Conservation (phyloP, 2,797 vertebrate genomes). For the Phoxinus dragarum region DNA sequence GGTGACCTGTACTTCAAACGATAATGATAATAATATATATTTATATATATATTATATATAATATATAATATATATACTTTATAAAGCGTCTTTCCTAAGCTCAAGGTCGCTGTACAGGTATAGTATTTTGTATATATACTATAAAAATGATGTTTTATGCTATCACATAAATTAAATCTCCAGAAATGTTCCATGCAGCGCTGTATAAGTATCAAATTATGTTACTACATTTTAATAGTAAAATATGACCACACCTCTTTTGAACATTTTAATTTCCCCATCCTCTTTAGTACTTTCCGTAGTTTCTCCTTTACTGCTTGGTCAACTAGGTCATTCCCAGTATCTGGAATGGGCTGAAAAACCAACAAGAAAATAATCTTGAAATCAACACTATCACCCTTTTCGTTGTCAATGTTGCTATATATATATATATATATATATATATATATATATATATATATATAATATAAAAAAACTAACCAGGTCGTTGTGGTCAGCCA, state of each 20-base stretch:
- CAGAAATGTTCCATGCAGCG: not conserved
- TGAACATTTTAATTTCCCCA: constrained; percentile 90
- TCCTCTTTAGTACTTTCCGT: constrained; percentile 88
- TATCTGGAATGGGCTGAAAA: constrained; percentile 82
- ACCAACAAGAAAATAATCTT: constrained; percentile 35
- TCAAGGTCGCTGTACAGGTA: not conserved
- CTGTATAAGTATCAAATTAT: not conserved
- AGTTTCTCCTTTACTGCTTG: constrained; percentile 87
- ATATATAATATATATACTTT: too few species aligned
- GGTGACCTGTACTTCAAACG: not conserved
- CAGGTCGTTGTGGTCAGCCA: constrained; percentile 95
- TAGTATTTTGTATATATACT: not conserved
- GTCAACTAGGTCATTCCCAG: constrained; percentile 81
- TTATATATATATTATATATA: too few species aligned
- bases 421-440: not conserved
- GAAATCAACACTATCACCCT: not conserved
- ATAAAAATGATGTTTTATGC: not conserved
- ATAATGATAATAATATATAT: not conserved
- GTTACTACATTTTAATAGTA: not conserved
- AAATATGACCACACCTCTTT: constrained; percentile 80
- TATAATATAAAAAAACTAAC: constrained; percentile 68
- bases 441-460: too few species aligned
- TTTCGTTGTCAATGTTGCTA: not conserved
- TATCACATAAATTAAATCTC: not conserved
- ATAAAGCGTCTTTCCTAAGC: not conserved